These are phyloP conservation scores for Torymus tubicola DNA, from an alignment of 2,888 invertebrate species.

Conservation along the genomic window DNA sequence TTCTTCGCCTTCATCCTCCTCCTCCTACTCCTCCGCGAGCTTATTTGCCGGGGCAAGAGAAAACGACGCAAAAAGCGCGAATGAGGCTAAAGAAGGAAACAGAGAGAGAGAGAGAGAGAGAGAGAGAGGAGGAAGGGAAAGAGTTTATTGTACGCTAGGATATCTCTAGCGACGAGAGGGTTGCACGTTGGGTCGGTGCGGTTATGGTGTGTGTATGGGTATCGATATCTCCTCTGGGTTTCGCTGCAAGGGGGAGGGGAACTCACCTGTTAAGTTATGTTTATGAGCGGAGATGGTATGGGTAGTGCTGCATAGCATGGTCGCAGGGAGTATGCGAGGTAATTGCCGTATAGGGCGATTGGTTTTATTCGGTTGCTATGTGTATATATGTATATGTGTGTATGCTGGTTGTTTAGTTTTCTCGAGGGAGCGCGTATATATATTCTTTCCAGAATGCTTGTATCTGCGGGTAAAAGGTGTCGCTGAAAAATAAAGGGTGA, in stretches of 20 bases:
- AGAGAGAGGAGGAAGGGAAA: neutral
- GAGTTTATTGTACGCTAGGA: slow-evolving; percentile 41
- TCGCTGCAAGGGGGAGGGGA: neutral
- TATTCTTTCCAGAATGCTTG: too few species aligned
- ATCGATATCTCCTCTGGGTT: slow-evolving; percentile 25
- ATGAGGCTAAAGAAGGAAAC: slow-evolving; percentile 10
- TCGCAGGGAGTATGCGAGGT: neutral
- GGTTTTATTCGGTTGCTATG: slow-evolving; percentile 11
- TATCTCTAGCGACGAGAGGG: neutral
- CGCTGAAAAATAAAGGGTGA: too few species aligned
- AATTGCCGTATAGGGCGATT: slow-evolving; percentile 24
- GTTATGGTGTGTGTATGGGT: slow-evolving; percentile 16
- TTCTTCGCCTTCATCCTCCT: slow-evolving; percentile 54
- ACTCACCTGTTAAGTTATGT: slow-evolving; percentile 46
- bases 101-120: neutral
- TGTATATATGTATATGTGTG: neutral
- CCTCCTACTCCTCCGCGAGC: slow-evolving; percentile 41
- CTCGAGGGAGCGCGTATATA: neutral
- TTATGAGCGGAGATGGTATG: slow-evolving; percentile 6
- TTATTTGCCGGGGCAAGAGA: slow-evolving; percentile 35
- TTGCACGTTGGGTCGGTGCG: neutral
- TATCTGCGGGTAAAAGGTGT: neutral
- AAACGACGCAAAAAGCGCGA: slow-evolving; percentile 44
- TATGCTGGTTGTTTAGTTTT: neutral
- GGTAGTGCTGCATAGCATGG: too few species aligned